Evolutionary conservation across 2,113 vertebrate genomes (phyloP).

Genomic region (Datnioides undecimradiatus): DNA sequence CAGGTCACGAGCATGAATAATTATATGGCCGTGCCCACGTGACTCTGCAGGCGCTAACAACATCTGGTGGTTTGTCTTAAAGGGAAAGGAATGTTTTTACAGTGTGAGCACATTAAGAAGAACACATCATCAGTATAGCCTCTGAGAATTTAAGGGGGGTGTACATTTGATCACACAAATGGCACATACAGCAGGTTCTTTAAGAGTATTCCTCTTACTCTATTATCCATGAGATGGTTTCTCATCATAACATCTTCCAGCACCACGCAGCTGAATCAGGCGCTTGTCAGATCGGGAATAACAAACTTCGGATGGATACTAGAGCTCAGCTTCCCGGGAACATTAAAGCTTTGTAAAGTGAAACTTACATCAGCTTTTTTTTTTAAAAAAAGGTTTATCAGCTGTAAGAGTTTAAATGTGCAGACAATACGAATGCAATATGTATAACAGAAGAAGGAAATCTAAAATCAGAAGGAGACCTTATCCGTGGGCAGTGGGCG

Average conservation of each 20-base stretch:
- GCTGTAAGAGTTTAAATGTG: no score
- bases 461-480: no score
- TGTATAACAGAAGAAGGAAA: no score
- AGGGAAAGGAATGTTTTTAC: not conserved
- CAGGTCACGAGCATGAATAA: slow-evolving; percentile 1
- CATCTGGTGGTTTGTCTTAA: not conserved
- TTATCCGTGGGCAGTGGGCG: not conserved
- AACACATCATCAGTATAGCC: not conserved
- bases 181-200: not conserved
- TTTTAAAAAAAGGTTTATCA: no score
- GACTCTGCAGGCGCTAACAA: not conserved
- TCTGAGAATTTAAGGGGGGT: not conserved
- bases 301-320: no score
- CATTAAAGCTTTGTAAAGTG: no score
- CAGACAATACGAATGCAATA: no score
- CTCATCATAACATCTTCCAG: not conserved
- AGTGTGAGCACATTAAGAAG: not conserved
- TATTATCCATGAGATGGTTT: no score
- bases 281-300: no score
- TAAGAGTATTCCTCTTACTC: not conserved
- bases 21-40: not conserved
- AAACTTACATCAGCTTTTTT: no score
- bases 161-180: not conserved
- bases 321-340: no score
- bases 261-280: no score